These are phyloP conservation scores for Dinomys branickii DNA, from an alignment of 2,113 vertebrate species.

Conservation along the genomic window DNA sequence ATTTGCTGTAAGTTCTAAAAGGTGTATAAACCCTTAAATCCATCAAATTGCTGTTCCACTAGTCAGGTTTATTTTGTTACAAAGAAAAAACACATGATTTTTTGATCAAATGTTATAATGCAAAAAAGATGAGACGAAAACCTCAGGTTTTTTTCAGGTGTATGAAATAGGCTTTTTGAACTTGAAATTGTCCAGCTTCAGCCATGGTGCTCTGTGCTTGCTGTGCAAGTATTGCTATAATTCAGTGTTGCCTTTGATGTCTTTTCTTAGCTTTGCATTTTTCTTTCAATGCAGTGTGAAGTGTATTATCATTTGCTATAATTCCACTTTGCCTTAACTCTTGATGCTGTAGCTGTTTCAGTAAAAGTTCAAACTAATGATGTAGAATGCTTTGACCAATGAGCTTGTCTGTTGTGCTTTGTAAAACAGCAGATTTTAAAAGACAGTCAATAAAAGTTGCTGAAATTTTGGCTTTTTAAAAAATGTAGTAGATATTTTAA, in stretches of 20 bases:
- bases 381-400: constrained; percentile 91
- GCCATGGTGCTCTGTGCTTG: constrained; percentile 93
- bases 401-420: constrained; percentile 92
- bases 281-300: constrained; percentile 90
- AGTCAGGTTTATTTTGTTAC: constrained; percentile 99
- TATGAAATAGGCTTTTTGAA: constrained; percentile 88
- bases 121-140: constrained; percentile 79
- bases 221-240: constrained; percentile 94
- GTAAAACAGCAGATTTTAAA: constrained; percentile 94
- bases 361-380: constrained; percentile 91
- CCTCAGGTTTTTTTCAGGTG: constrained; percentile 83
- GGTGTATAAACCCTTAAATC: constrained; percentile 94
- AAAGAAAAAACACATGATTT: constrained; percentile 89
- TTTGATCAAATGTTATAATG: constrained; percentile 91
- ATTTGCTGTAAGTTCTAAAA: constrained; percentile 97
- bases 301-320: constrained; percentile 92
- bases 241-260: constrained; percentile 91
- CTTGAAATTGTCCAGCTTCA: constrained; percentile 88
- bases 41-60: constrained; percentile 94
- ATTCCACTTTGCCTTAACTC: constrained; percentile 97
- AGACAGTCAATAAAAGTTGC: constrained; percentile 93
- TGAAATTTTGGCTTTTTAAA: constrained; percentile 91
- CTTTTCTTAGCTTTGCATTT: constrained; percentile 90
- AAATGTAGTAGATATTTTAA: constrained; percentile 93
- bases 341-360: constrained; percentile 93